Conservation (phyloP, 2,888 invertebrate genomes). For the Synanthedon andrenaeformis region DNA sequence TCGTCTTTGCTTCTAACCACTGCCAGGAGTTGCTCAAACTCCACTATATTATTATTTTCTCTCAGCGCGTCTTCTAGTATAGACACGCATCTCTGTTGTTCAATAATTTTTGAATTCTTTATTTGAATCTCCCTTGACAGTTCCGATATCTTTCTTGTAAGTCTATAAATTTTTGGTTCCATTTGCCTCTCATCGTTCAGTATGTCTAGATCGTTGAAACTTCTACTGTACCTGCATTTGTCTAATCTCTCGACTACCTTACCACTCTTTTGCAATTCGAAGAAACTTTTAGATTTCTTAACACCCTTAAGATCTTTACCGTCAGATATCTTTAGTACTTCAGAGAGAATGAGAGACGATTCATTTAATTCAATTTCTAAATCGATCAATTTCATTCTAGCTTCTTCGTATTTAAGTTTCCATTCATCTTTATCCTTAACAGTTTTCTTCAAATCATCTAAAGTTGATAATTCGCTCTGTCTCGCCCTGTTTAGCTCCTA, state of each 20-base stretch:
- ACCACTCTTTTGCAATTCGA: constrained; percentile 68
- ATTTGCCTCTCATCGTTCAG: constrained; percentile 28
- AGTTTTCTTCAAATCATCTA: constrained; percentile 42
- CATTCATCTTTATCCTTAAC: constrained; percentile 42
- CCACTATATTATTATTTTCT: constrained; percentile 69
- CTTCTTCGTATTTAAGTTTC: constrained; percentile 49
- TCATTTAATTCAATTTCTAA: constrained; percentile 66
- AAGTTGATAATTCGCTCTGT: constrained; percentile 46
- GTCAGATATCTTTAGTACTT: constrained; percentile 58
- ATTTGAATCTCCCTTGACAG: constrained; percentile 56
- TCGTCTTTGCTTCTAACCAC: constrained; percentile 73
- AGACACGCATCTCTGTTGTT: constrained; percentile 66
- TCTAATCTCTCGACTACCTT: constrained; percentile 71
- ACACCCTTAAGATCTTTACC: constrained; percentile 41
- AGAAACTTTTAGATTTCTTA: constrained; percentile 57
- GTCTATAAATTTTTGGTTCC: constrained; percentile 36
- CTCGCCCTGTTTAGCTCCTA: constrained; percentile 55
- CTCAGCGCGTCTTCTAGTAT: constrained; percentile 66
- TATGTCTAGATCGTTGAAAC: constrained; percentile 48
- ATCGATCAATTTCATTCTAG: constrained; percentile 58
- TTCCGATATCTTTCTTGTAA: constrained; percentile 50
- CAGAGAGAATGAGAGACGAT: constrained; percentile 62
- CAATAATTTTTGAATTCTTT: constrained; percentile 66
- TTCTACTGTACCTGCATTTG: constrained; percentile 60
- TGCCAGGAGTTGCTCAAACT: constrained; percentile 69